phyloP scores from a whole-genome alignment of 1,140 invertebrate species.

The Cydia splendana region DNA sequence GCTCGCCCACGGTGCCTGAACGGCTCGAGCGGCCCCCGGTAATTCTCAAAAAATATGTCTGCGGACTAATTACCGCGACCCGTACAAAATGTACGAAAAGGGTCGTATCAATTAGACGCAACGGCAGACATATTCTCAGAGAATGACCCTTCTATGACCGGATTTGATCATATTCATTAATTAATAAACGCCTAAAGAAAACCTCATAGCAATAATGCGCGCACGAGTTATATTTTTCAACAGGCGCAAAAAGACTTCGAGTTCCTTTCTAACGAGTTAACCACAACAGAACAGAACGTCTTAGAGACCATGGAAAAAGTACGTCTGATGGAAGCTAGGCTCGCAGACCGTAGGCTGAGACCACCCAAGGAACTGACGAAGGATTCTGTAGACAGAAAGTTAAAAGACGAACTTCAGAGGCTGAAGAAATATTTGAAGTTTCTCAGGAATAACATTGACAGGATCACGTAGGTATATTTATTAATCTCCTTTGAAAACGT shows the following conservation, averaged over 20 bases:
- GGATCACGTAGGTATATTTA: conserved; percentile 50
- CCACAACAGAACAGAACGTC: conserved; percentile 53
- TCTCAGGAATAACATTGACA: conserved; percentile 53
- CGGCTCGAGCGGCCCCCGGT: too few relatives aligned
- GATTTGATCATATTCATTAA: not conserved
- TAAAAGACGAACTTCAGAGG: conserved; percentile 55
- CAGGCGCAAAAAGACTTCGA: conserved; percentile 56
- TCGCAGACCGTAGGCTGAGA: conserved; percentile 50
- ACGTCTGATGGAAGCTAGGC: conserved; percentile 47
- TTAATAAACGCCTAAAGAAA: not conserved
- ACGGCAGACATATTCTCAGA: too few relatives aligned
- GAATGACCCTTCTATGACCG: too few relatives aligned
- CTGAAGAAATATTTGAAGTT: conserved; percentile 51
- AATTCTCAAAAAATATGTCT: too few relatives aligned
- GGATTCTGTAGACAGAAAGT: conserved; percentile 57
- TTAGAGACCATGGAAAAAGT: conserved; percentile 59
- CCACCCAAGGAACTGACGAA: conserved; percentile 53
- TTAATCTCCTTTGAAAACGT: too few relatives aligned
- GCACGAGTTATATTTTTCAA: not conserved
- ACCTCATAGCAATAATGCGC: not conserved
- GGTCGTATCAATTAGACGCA: too few relatives aligned
- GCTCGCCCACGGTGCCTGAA: not conserved
- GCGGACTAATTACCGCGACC: too few relatives aligned
- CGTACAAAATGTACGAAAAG: too few relatives aligned
- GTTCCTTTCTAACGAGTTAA: conserved; percentile 53